A percentile compares a stretch with the other conserved stretches of the same genome.
Conservation (phyloP, 2,113 vertebrate genomes). For the Grammomys dolichurus region DNA sequence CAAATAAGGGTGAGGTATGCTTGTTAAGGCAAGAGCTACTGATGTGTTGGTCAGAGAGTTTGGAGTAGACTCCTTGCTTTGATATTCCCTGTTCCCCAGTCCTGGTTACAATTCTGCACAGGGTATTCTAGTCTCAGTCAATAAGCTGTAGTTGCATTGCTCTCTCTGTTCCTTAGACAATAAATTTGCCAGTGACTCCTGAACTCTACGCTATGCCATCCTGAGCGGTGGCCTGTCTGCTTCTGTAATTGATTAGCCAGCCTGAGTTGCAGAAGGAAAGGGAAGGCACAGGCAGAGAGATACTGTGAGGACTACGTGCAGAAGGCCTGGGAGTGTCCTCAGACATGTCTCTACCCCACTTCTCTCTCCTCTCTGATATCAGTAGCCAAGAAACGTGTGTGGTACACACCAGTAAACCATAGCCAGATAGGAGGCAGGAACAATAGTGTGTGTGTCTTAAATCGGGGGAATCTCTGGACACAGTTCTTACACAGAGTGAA, state of each 20-base stretch:
- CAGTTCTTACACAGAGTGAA: neutral
- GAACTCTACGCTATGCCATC: neutral
- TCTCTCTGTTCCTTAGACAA: neutral
- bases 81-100: neutral
- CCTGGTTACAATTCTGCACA: conserved; percentile 16
- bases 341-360: neutral
- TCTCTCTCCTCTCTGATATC: neutral
- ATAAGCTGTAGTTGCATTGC: neutral
- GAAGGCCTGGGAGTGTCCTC: neutral
- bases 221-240: neutral
- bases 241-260: neutral
- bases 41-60: neutral
- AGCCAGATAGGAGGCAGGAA: neutral
- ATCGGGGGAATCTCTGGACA: neutral
- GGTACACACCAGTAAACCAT: neutral
- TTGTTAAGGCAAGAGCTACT: neutral
- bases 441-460: neutral
- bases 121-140: neutral
- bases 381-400: neutral
- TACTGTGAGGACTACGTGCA: neutral
- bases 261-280: neutral
- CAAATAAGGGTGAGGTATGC: neutral
- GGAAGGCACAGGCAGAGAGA: neutral
- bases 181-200: conserved; percentile 25
- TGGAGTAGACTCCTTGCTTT: neutral